Evolutionary conservation across 2,113 vertebrate species (phyloP).

Genomic region (Ammospiza caudacuta): DNA sequence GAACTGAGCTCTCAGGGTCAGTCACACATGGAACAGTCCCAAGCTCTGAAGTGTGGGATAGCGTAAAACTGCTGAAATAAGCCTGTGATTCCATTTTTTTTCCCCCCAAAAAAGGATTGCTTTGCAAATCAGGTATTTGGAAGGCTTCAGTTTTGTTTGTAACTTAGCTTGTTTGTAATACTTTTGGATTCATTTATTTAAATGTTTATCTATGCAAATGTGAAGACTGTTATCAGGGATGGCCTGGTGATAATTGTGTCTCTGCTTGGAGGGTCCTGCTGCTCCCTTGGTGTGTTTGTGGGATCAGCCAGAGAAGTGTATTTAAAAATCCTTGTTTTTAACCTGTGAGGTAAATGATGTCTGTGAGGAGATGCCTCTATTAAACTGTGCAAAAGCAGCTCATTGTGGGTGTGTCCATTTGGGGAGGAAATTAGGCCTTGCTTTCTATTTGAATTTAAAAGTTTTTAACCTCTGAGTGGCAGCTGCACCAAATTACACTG

Average conservation of each 20-base stretch:
- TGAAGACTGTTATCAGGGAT: neutral
- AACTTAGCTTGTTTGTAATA: neutral
- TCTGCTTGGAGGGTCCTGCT: neutral
- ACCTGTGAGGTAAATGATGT: neutral
- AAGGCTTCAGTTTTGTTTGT: neutral
- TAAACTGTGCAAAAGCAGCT: neutral
- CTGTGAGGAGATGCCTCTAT: neutral
- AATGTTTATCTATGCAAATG: conserved; percentile 58
- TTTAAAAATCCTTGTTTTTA: conserved; percentile 3
- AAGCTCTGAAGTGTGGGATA: neutral
- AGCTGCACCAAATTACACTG: neutral
- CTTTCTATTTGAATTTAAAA: neutral
- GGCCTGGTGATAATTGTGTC: neutral
- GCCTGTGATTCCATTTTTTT: neutral
- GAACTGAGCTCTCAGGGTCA: neutral
- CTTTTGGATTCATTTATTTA: conserved; percentile 15
- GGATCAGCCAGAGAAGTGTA: conserved; percentile 11
- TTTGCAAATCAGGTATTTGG: neutral
- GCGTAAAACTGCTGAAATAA: neutral
- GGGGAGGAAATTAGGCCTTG: neutral
- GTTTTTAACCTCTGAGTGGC: neutral
- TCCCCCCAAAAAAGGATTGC: neutral
- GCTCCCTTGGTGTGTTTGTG: neutral
- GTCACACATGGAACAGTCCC: neutral
- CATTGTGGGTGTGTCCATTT: neutral